These are phyloP conservation scores for Tenodera sinensis DNA, from an alignment of 2,888 invertebrate genomes.

Conservation along the genomic window DNA sequence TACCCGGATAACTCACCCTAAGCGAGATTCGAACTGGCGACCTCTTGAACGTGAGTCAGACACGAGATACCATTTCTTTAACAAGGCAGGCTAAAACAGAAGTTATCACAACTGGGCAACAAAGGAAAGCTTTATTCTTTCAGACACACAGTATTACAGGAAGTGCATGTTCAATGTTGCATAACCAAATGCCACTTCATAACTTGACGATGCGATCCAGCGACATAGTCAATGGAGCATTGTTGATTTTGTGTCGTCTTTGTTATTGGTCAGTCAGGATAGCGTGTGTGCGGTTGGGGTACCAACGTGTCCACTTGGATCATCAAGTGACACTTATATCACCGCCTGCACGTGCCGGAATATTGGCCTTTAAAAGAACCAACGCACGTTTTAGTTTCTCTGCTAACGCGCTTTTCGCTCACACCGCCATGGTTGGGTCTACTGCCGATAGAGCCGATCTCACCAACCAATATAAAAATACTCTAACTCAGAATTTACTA, in stretches of 20 bases:
- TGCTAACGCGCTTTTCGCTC: too few relatives aligned
- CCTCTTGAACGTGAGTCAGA: too few relatives aligned
- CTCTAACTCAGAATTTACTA: too few relatives aligned
- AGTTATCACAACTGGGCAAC: background rate
- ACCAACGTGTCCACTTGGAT: background rate
- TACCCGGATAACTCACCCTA: too few relatives aligned
- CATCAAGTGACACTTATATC: background rate
- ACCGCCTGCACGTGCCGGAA: background rate
- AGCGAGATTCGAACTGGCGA: too few relatives aligned
- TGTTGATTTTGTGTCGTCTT: slow-evolving; percentile 3
- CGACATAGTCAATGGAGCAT: background rate
- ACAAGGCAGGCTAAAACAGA: too few relatives aligned
- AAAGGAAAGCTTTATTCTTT: background rate
- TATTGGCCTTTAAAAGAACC: background rate
- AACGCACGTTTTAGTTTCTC: background rate
- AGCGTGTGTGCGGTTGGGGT: background rate
- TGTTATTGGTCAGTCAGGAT: slow-evolving; percentile 2
- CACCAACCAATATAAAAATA: too few relatives aligned
- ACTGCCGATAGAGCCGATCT: too few relatives aligned
- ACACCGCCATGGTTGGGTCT: too few relatives aligned
- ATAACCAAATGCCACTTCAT: background rate
- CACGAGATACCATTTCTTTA: background rate
- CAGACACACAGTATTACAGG: background rate
- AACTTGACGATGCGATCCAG: background rate
- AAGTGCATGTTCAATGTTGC: background rate